Conservation (phyloP, 1,140 invertebrate species). For the Macrobrachium nipponense region DNA sequence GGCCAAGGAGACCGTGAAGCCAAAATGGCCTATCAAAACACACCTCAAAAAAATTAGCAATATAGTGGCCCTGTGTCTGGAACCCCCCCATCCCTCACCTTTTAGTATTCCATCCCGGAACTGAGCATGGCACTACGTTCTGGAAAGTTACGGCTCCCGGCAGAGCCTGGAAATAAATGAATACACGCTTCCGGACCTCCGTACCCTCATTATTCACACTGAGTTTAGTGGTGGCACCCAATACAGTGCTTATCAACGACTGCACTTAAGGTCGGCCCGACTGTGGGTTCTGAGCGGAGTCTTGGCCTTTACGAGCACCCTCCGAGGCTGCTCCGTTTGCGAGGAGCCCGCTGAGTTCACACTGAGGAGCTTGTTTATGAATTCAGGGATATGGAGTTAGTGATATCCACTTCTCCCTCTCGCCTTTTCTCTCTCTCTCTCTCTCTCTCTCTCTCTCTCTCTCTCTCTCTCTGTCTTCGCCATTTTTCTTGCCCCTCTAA, state of each 20-base stretch:
- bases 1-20: not conserved
- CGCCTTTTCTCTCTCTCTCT: not conserved
- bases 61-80: constrained; percentile 50
- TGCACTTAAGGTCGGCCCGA: constrained; percentile 16
- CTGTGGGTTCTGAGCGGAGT: not conserved
- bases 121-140: constrained; percentile 40
- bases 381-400: constrained; percentile 28
- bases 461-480: not conserved
- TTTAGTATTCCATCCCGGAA: constrained; percentile 49
- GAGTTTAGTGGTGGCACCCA: constrained; percentile 46
- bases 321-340: not conserved
- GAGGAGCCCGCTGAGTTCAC: constrained; percentile 5
- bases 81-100: constrained; percentile 38
- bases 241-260: constrained; percentile 25
- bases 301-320: not conserved
- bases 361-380: not conserved
- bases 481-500: not conserved
- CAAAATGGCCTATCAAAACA: constrained; percentile 23
- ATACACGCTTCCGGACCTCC: constrained; percentile 50
- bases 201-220: constrained; percentile 35
- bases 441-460: not conserved
- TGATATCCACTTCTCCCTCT: constrained; percentile 30
- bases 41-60: constrained; percentile 41
- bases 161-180: constrained; percentile 53
- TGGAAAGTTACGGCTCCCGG: constrained; percentile 46